Conservation (phyloP, 2,888 invertebrate genomes). For the Hoplodrina blanda region DNA sequence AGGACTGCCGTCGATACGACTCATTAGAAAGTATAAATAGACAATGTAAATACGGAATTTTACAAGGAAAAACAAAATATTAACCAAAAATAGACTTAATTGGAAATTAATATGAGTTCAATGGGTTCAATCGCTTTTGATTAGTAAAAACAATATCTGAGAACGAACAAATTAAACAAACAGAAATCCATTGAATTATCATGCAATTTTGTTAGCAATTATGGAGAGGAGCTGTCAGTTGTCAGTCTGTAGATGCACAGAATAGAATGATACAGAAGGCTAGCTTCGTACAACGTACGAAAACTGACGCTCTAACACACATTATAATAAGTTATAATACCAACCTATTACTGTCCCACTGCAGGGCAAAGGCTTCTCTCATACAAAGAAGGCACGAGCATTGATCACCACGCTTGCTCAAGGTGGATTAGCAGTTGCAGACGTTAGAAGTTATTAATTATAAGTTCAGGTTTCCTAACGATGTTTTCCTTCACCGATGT, state of each 20-base stretch:
- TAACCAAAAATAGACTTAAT: not conserved
- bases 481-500: too few relatives aligned
- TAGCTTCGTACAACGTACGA: too few relatives aligned
- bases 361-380: too few relatives aligned
- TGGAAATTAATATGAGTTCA: not conserved
- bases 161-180: conserved; percentile 11
- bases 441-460: too few relatives aligned
- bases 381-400: too few relatives aligned
- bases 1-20: too few relatives aligned
- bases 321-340: too few relatives aligned
- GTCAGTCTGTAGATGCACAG: not conserved
- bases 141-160: conserved; percentile 12
- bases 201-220: conserved; percentile 28
- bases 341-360: too few relatives aligned
- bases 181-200: conserved; percentile 14
- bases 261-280: not conserved
- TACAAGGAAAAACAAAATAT: not conserved
- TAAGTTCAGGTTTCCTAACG: too few relatives aligned
- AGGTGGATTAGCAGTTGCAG: too few relatives aligned
- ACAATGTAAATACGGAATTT: not conserved
- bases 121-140: conserved; percentile 7
- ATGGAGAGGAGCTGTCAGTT: not conserved
- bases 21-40: not conserved
- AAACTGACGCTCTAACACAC: too few relatives aligned
- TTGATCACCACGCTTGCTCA: too few relatives aligned